A percentile compares a stretch with the other conserved stretches of the same genome.
Conservation (phyloP, 2,113 vertebrate species). For the Triplophysa tibetana region DNA sequence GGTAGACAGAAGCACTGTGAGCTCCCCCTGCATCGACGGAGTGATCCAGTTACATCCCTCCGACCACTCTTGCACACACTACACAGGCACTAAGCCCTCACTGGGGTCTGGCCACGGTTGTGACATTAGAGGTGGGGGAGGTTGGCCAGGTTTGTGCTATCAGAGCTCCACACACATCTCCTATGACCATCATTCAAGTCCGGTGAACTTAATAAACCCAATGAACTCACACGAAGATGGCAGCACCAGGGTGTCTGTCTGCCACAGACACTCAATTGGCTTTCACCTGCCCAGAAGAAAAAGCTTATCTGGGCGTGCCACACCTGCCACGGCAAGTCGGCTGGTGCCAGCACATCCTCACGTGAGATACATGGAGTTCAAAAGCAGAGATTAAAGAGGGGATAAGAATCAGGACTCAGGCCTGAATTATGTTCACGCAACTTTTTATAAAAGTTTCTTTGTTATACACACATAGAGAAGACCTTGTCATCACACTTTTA, state of each 20-base stretch:
- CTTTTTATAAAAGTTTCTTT: not conserved
- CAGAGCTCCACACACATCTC: constrained; percentile 24
- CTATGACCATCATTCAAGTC: constrained; percentile 34
- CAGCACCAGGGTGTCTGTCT: constrained; percentile 3
- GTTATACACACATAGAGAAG: not conserved
- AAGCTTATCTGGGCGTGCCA: constrained; percentile 21
- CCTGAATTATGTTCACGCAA: constrained; percentile 26
- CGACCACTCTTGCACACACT: constrained; percentile 43
- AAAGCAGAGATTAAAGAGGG: constrained; percentile 16
- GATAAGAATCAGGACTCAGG: constrained; percentile 34
- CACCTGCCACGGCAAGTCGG: not conserved
- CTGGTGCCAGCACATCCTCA: constrained; percentile 21
- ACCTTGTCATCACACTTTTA: not conserved
- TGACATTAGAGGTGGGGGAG: constrained; percentile 52
- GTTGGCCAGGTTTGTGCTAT: constrained; percentile 48
- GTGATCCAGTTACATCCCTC: constrained; percentile 68
- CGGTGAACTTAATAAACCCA: constrained; percentile 39
- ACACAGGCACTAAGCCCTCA: constrained; percentile 36
- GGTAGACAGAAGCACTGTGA: constrained; percentile 54
- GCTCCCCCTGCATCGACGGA: constrained; percentile 59
- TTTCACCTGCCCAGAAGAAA: constrained; percentile 7
- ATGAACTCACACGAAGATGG: constrained; percentile 31
- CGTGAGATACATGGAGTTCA: constrained; percentile 34
- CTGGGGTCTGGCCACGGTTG: constrained; percentile 36
- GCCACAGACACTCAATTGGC: not conserved